Base-by-base conservation (phyloP, 2,113 vertebrate genomes). In the Melanerpes formicivorus region DNA sequence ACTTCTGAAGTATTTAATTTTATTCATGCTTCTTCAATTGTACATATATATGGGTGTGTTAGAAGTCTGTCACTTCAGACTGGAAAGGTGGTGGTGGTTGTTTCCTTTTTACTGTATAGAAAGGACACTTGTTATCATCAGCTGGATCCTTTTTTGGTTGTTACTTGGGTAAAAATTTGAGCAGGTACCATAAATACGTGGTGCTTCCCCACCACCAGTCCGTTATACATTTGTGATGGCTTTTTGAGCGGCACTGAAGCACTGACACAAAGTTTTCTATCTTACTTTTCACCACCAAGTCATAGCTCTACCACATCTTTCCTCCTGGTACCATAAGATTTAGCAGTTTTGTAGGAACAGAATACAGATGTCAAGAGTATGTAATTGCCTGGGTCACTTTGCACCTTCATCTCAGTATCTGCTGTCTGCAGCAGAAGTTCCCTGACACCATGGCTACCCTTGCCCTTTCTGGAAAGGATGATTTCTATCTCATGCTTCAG, bases 1-100 rank as follows among this genome's bases (percentile, higher is more conserved):
- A 60, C 85, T 95, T 93, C 37, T 90, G 2, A 93, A 71, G 62
- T 95, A 59, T 82, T 84, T 89, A 12, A 71, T 91, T 90, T 76
- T 71, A 90, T 91, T 95, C 30, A 37, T 90, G 32, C 54, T 26
- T 90, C 70, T 93, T 21, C 11, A 11, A 34, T 87, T 58, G 14
- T 91, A 42, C 42, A 7, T 91, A 62, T 5, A 2, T 63, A 90
- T 70, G 87, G 52, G 75, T 74, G 42, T 91, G 81, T 92, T 89
- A 80, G 56, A 84, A 66, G 19, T 75, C 67, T 83, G n/a, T 83
- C 7, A 50, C 69, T 95, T 80, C 64, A 88, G 90, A 90, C 76
- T 91, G 85, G 85, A 78, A 93, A 88, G 30, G 25, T 64, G 55
- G 10, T 83, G 30, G 25, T 64, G 55, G 10, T 83, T 92, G 18